Conservation (phyloP, 2,113 vertebrate genomes). For the Cettia cetti region DNA sequence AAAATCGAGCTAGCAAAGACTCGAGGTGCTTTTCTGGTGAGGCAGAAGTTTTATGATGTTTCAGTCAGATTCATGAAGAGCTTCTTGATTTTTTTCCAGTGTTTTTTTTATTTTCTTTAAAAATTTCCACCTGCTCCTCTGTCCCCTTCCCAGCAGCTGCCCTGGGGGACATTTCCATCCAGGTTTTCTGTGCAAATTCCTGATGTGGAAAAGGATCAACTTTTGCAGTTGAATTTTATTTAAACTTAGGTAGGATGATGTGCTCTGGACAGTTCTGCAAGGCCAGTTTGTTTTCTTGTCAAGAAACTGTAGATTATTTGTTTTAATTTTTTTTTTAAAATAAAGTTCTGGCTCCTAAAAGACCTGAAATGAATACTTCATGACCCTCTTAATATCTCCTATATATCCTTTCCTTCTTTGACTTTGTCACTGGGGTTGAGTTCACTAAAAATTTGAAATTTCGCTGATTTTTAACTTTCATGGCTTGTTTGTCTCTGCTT, state of each 20-base stretch:
- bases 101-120: not conserved
- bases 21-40: not conserved
- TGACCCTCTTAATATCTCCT: not conserved
- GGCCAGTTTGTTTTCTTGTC: not conserved
- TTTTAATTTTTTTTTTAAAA: not conserved
- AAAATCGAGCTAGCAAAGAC: fast-evolving
- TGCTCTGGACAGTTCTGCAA: not conserved
- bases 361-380: not conserved
- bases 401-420: not conserved
- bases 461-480: not conserved
- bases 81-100: not conserved
- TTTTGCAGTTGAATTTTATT: not conserved
- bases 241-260: not conserved
- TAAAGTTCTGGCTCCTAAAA: not conserved
- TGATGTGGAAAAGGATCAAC: not conserved
- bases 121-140: not conserved
- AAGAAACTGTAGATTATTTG: not conserved
- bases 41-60: fast-evolving
- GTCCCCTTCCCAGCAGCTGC: not conserved
- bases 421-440: not conserved
- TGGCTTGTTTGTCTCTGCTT: not conserved
- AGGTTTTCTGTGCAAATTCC: not conserved
- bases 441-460: not conserved
- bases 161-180: fast-evolving
- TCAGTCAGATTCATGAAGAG: fast-evolving